phyloP scores from a whole-genome alignment of 2,888 invertebrate species.

The Pyrrhosoma nymphula region DNA sequence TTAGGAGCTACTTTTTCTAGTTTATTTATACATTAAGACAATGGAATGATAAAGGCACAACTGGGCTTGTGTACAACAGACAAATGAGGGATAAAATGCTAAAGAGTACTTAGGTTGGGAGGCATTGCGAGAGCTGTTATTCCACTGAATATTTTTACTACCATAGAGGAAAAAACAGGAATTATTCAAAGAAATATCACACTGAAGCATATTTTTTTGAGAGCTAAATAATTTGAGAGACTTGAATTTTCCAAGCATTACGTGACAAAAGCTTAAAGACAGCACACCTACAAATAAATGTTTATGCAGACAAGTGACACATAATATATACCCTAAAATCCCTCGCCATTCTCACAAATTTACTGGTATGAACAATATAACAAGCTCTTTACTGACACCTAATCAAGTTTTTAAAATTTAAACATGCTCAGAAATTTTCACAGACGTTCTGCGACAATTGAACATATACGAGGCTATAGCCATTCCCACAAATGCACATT shows the following conservation, averaged over 20 bases:
- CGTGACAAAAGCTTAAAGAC: neutral
- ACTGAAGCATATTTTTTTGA: neutral
- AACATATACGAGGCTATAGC: neutral
- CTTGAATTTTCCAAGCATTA: neutral
- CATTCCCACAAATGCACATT: neutral
- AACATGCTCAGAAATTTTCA: neutral
- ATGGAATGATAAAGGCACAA: constrained; percentile 20
- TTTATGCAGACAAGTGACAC: neutral
- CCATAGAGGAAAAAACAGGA: neutral
- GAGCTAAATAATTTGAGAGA: neutral
- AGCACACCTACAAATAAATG: neutral
- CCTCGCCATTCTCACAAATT: neutral
- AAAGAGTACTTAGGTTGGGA: too few species aligned
- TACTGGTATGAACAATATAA: neutral
- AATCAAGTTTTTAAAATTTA: neutral
- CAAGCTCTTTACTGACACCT: neutral
- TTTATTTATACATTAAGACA: neutral
- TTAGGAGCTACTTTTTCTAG: neutral
- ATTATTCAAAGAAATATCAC: neutral
- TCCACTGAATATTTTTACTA: too few species aligned
- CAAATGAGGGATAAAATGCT: neutral
- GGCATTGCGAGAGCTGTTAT: too few species aligned
- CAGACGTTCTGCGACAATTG: neutral
- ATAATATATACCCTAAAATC: neutral
- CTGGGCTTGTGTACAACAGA: neutral